phyloP scores from a whole-genome alignment of 2,113 vertebrate species.

The Archilochus colubris region DNA sequence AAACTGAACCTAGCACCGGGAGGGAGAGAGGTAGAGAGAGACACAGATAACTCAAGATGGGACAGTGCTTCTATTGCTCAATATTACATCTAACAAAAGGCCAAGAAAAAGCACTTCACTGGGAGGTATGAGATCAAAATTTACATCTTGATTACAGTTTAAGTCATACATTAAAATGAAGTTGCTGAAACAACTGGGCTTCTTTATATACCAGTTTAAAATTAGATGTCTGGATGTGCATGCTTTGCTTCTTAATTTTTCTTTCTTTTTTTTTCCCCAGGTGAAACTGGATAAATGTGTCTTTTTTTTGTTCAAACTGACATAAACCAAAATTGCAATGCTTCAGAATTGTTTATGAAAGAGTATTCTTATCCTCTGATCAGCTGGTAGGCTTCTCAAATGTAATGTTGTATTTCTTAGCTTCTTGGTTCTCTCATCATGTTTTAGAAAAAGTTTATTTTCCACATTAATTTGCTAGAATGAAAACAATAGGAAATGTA shows the following conservation, averaged over 20 bases:
- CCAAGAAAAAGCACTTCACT: neutral
- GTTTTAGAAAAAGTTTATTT: neutral
- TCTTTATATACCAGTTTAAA: neutral
- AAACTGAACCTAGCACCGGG: neutral
- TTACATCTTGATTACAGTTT: neutral
- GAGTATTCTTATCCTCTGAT: neutral
- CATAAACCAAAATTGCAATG: neutral
- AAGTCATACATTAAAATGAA: neutral
- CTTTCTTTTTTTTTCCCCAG: neutral
- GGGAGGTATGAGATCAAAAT: neutral
- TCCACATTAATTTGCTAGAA: neutral
- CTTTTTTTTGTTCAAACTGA: neutral
- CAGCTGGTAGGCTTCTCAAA: neutral
- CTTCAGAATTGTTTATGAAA: neutral
- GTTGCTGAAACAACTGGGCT: neutral
- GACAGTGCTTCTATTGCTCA: neutral
- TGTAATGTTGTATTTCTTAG: neutral
- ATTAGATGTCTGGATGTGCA: neutral
- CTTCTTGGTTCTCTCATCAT: neutral
- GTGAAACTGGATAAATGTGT: neutral
- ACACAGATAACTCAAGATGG: neutral
- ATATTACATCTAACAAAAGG: neutral
- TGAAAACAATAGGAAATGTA: constrained; percentile 8
- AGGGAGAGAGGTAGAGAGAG: neutral
- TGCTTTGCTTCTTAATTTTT: neutral